Percentiles rank a stretch among this genome's conserved stretches.
phyloP scores from a whole-genome alignment of 2,113 vertebrate species.

The Ondatra zibethicus region DNA sequence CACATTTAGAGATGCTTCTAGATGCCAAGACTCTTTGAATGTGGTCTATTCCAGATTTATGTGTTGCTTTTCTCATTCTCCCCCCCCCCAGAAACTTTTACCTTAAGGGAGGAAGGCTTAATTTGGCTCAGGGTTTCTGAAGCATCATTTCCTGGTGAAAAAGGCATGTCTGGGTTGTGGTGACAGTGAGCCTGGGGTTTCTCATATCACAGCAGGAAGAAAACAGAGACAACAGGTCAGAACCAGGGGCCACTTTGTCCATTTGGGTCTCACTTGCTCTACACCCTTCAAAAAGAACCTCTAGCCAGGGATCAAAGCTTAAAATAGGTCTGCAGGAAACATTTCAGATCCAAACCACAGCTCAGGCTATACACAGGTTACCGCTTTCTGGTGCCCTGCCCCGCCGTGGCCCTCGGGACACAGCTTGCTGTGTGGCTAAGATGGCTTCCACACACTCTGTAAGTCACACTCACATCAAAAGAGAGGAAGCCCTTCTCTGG shows the following conservation, averaged over 20 bases:
- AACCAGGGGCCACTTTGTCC: background rate
- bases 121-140: background rate
- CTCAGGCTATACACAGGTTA: no score
- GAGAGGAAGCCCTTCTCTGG: conserved; percentile 34
- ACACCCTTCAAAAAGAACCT: background rate
- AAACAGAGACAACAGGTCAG: background rate
- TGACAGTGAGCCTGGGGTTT: background rate
- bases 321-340: background rate
- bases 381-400: background rate
- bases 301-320: background rate
- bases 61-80: background rate
- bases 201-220: background rate
- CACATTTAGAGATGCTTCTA: background rate
- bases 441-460: background rate
- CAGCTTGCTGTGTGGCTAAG: background rate
- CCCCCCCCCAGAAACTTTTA: background rate
- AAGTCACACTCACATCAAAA: background rate
- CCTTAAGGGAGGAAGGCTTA: background rate
- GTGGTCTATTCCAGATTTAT: background rate
- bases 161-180: background rate
- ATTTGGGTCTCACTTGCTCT: no score
- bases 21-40: fast-evolving
- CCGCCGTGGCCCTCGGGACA: fast-evolving
- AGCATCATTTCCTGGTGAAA: background rate
- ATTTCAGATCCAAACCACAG: background rate